Percentiles rank a stretch among this genome's conserved stretches.
Evolutionary conservation across 2,797 vertebrate genomes (phyloP).

Genomic region (Hafferia zeledoni): DNA sequence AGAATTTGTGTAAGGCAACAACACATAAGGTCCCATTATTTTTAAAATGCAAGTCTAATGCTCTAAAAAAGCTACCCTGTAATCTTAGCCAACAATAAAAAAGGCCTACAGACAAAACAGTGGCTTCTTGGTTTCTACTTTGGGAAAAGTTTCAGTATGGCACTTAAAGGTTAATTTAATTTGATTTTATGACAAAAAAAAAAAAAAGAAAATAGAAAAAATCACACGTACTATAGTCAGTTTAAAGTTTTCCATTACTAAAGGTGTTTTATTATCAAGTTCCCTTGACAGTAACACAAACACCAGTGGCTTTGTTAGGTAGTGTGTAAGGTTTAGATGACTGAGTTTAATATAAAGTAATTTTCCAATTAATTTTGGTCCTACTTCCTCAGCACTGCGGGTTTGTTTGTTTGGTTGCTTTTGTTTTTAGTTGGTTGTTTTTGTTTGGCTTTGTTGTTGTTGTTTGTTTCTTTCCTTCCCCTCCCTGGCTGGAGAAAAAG

Average conservation of each 20-base stretch:
- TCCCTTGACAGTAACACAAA: constrained; percentile 18
- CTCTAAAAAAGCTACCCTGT: background rate
- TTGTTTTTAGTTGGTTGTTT: no score
- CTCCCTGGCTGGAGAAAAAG: background rate
- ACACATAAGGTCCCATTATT: background rate
- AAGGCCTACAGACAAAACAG: background rate
- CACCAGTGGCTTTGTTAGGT: constrained; percentile 26
- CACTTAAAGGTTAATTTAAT: background rate
- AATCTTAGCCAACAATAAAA: background rate
- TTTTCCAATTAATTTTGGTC: background rate
- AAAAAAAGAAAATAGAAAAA: background rate
- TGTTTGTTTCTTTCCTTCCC: no score
- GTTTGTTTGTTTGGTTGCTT: background rate
- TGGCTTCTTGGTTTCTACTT: background rate
- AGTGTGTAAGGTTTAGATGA: background rate
- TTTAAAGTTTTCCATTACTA: constrained; percentile 1
- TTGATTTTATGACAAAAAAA: background rate
- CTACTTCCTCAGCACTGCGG: background rate
- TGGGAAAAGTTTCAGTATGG: background rate
- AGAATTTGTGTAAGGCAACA: background rate
- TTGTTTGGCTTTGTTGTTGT: no score
- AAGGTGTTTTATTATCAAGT: constrained; percentile 41
- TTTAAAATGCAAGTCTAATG: background rate
- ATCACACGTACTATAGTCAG: background rate
- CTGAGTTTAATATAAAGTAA: background rate